Evolutionary conservation across 2,113 vertebrate species (phyloP).

Genomic region (Tupaia chinensis): DNA sequence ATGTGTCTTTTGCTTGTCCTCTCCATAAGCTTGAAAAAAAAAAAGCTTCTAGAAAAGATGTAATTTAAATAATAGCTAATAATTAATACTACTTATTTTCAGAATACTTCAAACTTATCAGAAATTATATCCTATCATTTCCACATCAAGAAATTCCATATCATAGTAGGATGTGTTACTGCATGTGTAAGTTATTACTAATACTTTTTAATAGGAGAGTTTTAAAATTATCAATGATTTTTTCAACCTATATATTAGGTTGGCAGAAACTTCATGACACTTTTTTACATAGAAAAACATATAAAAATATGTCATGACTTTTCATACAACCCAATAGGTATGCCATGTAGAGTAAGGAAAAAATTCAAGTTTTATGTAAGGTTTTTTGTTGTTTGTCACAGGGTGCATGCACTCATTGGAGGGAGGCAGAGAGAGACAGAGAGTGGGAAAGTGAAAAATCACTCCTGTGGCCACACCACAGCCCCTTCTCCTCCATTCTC

Average conservation of each 20-base stretch:
- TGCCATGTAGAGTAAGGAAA: not conserved
- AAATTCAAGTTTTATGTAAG: not conserved
- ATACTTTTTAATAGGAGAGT: not conserved
- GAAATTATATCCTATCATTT: not conserved
- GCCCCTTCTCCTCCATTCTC: too few relatives aligned
- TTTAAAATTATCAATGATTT: slow-evolving; percentile 2
- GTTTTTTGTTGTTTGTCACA: not conserved
- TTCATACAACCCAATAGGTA: not conserved
- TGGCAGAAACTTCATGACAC: too few relatives aligned
- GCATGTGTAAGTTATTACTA: not conserved
- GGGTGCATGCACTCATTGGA: too few relatives aligned
- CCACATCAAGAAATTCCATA: not conserved
- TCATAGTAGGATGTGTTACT: not conserved
- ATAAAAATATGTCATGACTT: too few relatives aligned
- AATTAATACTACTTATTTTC: not conserved
- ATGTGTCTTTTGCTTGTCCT: not conserved
- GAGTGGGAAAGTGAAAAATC: too few relatives aligned
- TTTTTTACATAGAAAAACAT: too few relatives aligned
- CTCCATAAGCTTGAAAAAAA: not conserved
- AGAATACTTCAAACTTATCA: not conserved
- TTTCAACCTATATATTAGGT: not conserved
- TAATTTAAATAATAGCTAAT: not conserved
- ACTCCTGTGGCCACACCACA: too few relatives aligned
- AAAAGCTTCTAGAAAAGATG: not conserved
- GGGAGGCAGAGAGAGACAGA: too few relatives aligned